Percentiles rank a stretch among this genome's conserved stretches.
phyloP scores from a whole-genome alignment of 2,113 vertebrate species.

The Lagopus leucura region DNA sequence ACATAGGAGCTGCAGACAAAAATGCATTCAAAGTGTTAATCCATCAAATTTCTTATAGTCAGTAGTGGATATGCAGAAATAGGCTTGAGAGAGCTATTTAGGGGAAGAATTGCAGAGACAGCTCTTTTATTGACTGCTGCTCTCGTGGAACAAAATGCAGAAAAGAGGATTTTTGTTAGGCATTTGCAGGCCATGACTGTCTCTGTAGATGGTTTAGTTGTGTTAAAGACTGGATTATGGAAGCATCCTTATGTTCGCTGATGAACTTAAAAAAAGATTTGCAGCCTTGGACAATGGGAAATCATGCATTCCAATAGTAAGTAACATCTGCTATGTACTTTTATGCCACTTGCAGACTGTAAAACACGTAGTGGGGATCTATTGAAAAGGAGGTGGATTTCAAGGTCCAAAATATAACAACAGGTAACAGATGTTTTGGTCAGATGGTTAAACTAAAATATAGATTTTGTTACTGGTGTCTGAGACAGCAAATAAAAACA shows the following conservation, averaged over 20 bases:
- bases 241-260: conserved; percentile 57
- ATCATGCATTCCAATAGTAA: background rate
- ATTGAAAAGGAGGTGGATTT: conserved; percentile 27
- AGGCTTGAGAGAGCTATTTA: conserved; percentile 12
- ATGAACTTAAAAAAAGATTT: conserved; percentile 70
- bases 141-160: conserved; percentile 26
- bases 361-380: conserved; percentile 43
- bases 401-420: conserved; percentile 33
- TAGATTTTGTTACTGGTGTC: conserved; percentile 12
- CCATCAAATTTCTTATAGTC: background rate
- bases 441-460: conserved; percentile 65
- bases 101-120: background rate
- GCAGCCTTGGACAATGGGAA: conserved; percentile 49
- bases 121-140: conserved; percentile 14
- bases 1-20: background rate
- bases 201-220: conserved; percentile 1
- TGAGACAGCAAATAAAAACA: conserved; percentile 41
- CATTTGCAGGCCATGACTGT: conserved; percentile 19
- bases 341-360: conserved; percentile 3
- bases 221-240: conserved; percentile 38
- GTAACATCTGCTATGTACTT: conserved; percentile 57
- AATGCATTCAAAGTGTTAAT: background rate
- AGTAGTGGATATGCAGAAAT: background rate
- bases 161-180: conserved; percentile 15
- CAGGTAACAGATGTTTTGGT: conserved; percentile 75